Evolutionary conservation across 2,888 invertebrate genomes (phyloP).

Genomic region (Amphipoea lucens): DNA sequence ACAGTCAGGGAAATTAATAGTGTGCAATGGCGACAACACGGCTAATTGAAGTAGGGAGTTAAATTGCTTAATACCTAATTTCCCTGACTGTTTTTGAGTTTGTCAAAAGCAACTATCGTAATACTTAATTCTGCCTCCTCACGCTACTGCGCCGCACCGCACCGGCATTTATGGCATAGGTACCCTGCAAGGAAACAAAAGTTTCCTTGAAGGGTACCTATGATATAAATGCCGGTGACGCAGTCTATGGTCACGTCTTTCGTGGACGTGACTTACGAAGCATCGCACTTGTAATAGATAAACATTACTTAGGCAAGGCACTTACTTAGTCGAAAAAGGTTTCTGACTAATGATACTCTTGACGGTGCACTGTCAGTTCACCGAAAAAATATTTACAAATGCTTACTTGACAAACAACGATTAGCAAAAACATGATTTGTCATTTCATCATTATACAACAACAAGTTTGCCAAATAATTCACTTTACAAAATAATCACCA

Average conservation of each 20-base stretch:
- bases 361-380: no score
- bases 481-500: no score
- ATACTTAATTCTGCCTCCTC: neutral
- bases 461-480: no score
- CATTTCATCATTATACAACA: no score
- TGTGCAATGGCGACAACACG: neutral
- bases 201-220: conserved; percentile 12
- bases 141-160: neutral
- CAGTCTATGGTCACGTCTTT: neutral
- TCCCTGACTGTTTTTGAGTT: neutral
- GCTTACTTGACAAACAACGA: no score
- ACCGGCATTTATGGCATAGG: no score
- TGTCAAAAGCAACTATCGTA: neutral
- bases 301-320: neutral
- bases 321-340: neutral
- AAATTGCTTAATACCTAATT: neutral
- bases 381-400: no score
- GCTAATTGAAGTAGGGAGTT: neutral
- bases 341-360: neutral
- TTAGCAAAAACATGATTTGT: no score
- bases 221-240: neutral
- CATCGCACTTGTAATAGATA: neutral
- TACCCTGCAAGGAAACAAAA: no score
- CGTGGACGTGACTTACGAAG: conserved; percentile 14
- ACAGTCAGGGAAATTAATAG: neutral